Evolutionary conservation across 92 coral and sea anemone genomes (phyloP), one percentile per base, ranked within the genome.

Genomic region (Siderastrea siderea): DNA sequence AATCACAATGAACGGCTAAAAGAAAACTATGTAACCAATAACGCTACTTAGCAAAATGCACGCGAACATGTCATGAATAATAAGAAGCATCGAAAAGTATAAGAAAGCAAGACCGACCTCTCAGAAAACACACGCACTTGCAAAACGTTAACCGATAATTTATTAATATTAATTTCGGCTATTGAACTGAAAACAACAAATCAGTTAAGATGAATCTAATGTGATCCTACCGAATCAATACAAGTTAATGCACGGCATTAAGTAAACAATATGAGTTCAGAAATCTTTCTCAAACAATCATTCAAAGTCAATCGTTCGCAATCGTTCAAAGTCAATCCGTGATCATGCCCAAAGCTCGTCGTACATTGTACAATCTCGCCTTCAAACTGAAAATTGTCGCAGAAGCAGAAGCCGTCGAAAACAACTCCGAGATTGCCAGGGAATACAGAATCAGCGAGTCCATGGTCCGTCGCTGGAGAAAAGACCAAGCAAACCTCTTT

Each of bases 401-500:
- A n/a, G n/a, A n/a, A n/a, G n/a, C n/a, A n/a, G n/a, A n/a, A 48
- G 78, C 78, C 60, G 60, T 74, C 19, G 14, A 74, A 47, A 16
- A 17, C 59, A 51, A 74, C 55, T 75, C 79, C 5, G 79, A 75
- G 49, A 74, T 74, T 47, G 66, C 79, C 3, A 75, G 64, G 19
- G 79, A 75, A 15, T 75, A 75, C 46, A n/a, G 63, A 16, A 75
- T 51, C 79, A 74, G 79, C 13, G 79, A 74, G 79, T 74, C 79
- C 3, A 74, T 74, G 62, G 62, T 74, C 49, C 65, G 48, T 75
- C 63, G 65, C 79, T 75, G 79, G 79, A 75, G 62, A 64, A 79
- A 63, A 79, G 84, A 79, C 47, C 61, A 63, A 63, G 72, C 72
- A 47, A 79, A 79, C 71, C 84, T 79, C 16, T 79, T 79, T 48